phyloP scores from a whole-genome alignment of 2,888 invertebrate species.

The Nephrotoma appendiculata region DNA sequence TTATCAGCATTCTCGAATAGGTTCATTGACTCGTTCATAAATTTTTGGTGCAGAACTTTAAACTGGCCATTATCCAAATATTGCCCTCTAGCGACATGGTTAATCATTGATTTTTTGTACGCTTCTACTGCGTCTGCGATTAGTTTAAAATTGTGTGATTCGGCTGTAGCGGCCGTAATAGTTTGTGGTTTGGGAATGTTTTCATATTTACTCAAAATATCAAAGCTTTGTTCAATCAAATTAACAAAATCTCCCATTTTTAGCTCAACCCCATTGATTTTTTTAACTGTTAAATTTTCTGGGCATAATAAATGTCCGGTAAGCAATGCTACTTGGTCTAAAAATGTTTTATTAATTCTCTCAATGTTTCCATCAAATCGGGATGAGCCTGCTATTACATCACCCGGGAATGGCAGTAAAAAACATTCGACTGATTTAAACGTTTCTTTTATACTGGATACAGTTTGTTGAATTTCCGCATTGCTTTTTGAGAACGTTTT shows the following conservation, averaged over 20 bases:
- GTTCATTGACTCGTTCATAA: neutral
- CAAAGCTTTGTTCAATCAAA: slow-evolving; percentile 3
- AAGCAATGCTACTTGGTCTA: slow-evolving; percentile 1
- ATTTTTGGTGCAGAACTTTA: neutral
- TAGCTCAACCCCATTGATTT: slow-evolving; percentile 3
- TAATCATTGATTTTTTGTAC: neutral
- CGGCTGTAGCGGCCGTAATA: neutral
- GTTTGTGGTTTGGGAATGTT: slow-evolving; percentile 7
- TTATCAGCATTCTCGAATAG: neutral
- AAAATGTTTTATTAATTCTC: slow-evolving; percentile 8
- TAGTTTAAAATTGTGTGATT: neutral
- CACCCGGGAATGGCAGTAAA: slow-evolving; percentile 9
- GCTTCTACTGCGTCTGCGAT: neutral
- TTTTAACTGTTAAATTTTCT: slow-evolving; percentile 5
- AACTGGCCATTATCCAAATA: neutral
- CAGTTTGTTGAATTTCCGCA: neutral
- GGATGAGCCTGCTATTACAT: slow-evolving; percentile 1
- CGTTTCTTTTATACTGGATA: neutral
- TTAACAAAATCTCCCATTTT: slow-evolving; percentile 1
- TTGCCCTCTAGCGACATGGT: neutral
- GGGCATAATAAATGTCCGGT: neutral
- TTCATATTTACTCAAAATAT: slow-evolving; percentile 6
- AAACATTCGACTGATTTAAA: slow-evolving; percentile 7
- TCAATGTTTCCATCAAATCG: slow-evolving; percentile 2
- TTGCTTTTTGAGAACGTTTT: neutral